Conservation (phyloP, 1,140 invertebrate genomes). For the Drosophila santomea region DNA sequence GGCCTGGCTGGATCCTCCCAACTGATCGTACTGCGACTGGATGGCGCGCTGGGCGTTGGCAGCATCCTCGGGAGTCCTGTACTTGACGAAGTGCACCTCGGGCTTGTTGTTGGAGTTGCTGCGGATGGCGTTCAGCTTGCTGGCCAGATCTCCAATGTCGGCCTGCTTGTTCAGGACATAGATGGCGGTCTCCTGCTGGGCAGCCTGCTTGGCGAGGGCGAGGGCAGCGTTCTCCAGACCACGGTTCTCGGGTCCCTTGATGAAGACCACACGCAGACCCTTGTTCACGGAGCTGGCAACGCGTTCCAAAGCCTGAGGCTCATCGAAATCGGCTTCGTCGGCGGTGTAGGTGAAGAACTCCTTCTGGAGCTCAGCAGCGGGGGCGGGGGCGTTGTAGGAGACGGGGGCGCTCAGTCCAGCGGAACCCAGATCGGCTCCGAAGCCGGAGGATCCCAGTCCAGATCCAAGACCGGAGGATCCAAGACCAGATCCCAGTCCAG, state of each 20-base stretch:
- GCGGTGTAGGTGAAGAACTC: slow-evolving; percentile 74
- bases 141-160: slow-evolving; percentile 65
- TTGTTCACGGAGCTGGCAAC: slow-evolving; percentile 61
- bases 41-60: slow-evolving; percentile 72
- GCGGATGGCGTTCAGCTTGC: slow-evolving; percentile 65
- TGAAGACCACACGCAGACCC: slow-evolving; percentile 77
- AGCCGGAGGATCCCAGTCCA: slow-evolving; percentile 37
- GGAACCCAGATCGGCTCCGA: slow-evolving; percentile 27
- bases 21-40: slow-evolving; percentile 62
- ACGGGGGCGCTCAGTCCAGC: slow-evolving; percentile 51
- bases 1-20: slow-evolving; percentile 58
- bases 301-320: slow-evolving; percentile 56
- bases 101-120: slow-evolving; percentile 73
- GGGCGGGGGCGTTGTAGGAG: slow-evolving; percentile 61
- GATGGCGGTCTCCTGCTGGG: slow-evolving; percentile 76
- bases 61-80: slow-evolving; percentile 71
- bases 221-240: slow-evolving; percentile 75
- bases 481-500: slow-evolving; percentile 20
- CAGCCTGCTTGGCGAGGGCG: slow-evolving; percentile 75
- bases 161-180: slow-evolving; percentile 75
- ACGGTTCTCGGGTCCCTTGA: slow-evolving; percentile 78
- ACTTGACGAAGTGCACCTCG: slow-evolving; percentile 75
- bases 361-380: slow-evolving; percentile 62
- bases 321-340: slow-evolving; percentile 70
- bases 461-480: slow-evolving; percentile 35